Conservation (phyloP, 2,888 invertebrate genomes). For the Eretmocerus hayati region DNA sequence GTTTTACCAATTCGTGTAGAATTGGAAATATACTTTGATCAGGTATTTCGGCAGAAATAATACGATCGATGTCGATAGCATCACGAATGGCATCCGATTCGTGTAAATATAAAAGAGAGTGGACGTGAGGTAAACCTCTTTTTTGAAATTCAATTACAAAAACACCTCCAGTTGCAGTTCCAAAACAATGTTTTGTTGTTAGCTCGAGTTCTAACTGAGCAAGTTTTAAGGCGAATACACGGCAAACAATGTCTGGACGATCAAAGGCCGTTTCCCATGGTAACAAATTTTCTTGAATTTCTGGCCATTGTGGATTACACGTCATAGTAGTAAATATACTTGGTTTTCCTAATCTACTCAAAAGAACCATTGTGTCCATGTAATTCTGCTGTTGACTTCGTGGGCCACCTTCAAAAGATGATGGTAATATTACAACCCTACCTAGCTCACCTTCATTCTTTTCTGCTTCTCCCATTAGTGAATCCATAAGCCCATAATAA, state of each 20-base stretch:
- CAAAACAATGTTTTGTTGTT: no score
- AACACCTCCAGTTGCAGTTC: not conserved
- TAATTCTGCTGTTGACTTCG: no score
- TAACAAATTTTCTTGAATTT: not conserved
- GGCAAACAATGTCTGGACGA: no score
- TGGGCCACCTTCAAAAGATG: no score
- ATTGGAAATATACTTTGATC: not conserved
- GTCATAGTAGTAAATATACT: conserved; percentile 2
- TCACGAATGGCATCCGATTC: not conserved
- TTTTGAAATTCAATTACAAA: not conserved
- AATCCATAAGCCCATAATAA: conserved; percentile 4
- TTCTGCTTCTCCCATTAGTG: not conserved
- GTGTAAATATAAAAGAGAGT: not conserved
- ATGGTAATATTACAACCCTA: not conserved
- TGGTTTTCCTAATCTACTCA: not conserved
- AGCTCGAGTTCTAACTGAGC: no score
- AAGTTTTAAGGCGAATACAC: no score
- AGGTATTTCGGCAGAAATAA: not conserved
- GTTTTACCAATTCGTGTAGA: not conserved
- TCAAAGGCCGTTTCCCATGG: not conserved
- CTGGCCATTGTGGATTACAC: no score
- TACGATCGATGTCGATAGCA: not conserved
- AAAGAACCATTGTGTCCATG: not conserved
- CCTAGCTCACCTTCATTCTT: not conserved
- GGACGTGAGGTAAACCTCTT: conserved; percentile 1